Conservation (phyloP, 2,888 invertebrate species). For the Hedya salicella region DNA sequence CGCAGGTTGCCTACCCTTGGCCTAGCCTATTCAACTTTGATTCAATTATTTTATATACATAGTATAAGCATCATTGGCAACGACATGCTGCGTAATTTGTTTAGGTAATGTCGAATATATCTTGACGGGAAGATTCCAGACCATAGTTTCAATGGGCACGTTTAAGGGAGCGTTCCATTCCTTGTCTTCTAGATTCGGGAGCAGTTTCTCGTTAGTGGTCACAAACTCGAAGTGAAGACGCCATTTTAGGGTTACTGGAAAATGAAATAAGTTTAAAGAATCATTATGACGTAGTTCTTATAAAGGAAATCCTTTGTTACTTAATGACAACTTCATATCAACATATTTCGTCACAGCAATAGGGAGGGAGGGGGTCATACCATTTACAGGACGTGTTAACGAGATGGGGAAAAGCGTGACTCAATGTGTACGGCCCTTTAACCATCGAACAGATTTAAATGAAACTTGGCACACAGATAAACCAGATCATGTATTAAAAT, state of each 20-base stretch:
- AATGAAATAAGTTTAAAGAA: slow-evolving; percentile 29
- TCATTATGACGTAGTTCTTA: too few species aligned
- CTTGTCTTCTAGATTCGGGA: slow-evolving; percentile 83
- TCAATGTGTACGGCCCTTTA: too few species aligned
- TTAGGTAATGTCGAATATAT: slow-evolving; percentile 96
- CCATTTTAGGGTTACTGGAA: slow-evolving; percentile 95
- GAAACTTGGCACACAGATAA: too few species aligned
- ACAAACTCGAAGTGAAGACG: slow-evolving; percentile 99
- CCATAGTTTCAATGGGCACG: slow-evolving; percentile 98
- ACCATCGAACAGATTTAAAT: too few species aligned
- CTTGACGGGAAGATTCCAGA: slow-evolving; percentile 98
- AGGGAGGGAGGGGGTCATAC: too few species aligned
- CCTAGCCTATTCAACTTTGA: background rate
- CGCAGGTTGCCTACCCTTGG: too few species aligned
- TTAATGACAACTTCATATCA: too few species aligned
- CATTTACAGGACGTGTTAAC: too few species aligned
- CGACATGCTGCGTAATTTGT: slow-evolving; percentile 89
- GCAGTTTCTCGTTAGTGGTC: slow-evolving; percentile 89
- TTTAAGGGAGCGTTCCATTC: slow-evolving; percentile 94
- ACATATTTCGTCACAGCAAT: too few species aligned
- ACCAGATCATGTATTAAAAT: too few species aligned
- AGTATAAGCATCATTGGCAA: slow-evolving; percentile 78
- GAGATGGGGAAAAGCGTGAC: too few species aligned
- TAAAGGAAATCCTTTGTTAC: too few species aligned
- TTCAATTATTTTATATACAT: slow-evolving; percentile 61